Base-by-base conservation (phyloP, 2,113 vertebrate species). In the Globicephala melas region DNA sequence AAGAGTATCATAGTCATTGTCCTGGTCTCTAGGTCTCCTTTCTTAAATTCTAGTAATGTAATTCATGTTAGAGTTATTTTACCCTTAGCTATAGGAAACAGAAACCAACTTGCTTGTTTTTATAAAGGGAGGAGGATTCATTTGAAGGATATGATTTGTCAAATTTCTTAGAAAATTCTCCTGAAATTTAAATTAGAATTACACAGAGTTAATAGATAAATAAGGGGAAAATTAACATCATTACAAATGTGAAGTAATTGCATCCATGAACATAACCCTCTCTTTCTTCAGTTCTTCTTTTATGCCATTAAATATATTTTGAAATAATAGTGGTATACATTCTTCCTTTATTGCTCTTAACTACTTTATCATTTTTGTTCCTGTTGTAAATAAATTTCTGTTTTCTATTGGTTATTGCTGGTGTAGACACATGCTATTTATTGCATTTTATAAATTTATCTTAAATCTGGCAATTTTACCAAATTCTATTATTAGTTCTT, bases 171-270 rank as follows among this genome's bases (percentile, higher is more conserved):
- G 47, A n/a, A 76, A 82, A 55, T 94, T 55, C 25, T 92, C 33
- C 65, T 81, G 26, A 36, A 86, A 70, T 38, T 91, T 60, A 79
- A 53, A 71, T 92, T 76, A 92, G 8, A 92, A 86, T 94, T 92
- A 33, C 33, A 58, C 26, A 80, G 55, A 73, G 68, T 94, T 88
- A 81, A 38, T 81, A 71, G 84, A 50, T 81, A 77, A 90, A 81
- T 60, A 92, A 94, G 17, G 23, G 18, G 28, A 23, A 76, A 79
- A 63, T 77, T 6, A 71, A 17, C 17, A 79, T 62, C 14, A 53
- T n/a, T 63, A 53, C 1, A 89, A 50, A 89, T 89, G 44, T 65
- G 60, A 85, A 58, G 38, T 89, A 53, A 53, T 50, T 50, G 18
- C 18, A 70, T 67, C 31, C 4, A 73, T 33, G 28, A 41, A 55